Evolutionary conservation across 2,888 invertebrate species (phyloP).

Genomic region (Penaeus monodon): DNA sequence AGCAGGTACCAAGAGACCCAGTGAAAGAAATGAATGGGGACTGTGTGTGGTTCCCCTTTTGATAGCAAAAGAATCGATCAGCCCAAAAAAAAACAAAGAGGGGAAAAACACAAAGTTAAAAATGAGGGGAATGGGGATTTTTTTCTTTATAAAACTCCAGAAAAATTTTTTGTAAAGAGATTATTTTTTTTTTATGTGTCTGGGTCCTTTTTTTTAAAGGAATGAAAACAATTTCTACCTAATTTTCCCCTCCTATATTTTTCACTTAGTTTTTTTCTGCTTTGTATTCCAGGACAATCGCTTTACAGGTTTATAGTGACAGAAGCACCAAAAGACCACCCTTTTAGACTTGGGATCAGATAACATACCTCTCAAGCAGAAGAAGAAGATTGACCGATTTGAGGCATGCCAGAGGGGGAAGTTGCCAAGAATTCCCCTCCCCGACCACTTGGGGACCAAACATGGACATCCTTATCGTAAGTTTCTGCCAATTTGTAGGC

Average conservation of each 20-base stretch:
- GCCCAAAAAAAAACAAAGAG: no score
- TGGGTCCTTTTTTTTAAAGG: no score
- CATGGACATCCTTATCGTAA: conserved; percentile 98
- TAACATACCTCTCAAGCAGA: conserved; percentile 32
- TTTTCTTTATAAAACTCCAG: no score
- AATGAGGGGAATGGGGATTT: no score
- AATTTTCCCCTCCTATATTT: not conserved
- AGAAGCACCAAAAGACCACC: not conserved
- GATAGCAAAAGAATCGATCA: no score
- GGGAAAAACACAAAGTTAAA: no score
- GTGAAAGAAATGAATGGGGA: no score
- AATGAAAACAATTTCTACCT: no score
- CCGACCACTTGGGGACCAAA: conserved; percentile 93
- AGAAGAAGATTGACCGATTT: conserved; percentile 94
- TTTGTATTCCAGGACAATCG: conserved; percentile 25
- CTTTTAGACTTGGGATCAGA: not conserved
- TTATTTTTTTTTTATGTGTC: no score
- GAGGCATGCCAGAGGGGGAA: conserved; percentile 98
- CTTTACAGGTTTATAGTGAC: not conserved
- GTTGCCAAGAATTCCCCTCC: conserved; percentile 91
- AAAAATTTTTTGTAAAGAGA: no score
- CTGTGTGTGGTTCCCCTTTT: no score
- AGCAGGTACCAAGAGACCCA: no score
- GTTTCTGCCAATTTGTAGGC: conserved; percentile 70
- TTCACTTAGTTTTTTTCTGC: not conserved